phyloP scores from a whole-genome alignment of 2,113 vertebrate genomes.

The Oncorhynchus tshawytscha region DNA sequence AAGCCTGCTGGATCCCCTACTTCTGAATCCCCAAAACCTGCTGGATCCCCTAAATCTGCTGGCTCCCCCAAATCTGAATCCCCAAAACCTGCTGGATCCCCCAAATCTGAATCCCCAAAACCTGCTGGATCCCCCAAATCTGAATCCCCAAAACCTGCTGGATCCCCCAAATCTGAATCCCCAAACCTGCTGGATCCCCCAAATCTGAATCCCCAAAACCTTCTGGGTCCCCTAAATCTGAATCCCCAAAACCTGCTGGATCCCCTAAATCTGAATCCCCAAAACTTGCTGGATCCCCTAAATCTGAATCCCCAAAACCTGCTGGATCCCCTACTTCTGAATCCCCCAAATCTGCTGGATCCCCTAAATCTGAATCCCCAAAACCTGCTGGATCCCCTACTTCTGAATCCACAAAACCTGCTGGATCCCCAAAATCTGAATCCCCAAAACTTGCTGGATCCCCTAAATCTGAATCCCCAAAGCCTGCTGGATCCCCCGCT shows the following conservation, averaged over 20 bases:
- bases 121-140: conserved; percentile 13
- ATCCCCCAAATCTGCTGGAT: conserved; percentile 30
- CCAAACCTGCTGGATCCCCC: conserved; percentile 29
- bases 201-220: conserved; percentile 39
- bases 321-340: conserved; percentile 38
- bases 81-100: too few relatives aligned
- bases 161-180: conserved; percentile 49
- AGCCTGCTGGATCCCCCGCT: conserved; percentile 40
- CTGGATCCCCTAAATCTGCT: conserved; percentile 32
- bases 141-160: conserved; percentile 25
- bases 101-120: conserved; percentile 12
- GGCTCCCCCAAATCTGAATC: conserved; percentile 47
- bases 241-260: conserved; percentile 45
- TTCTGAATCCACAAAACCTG: conserved; percentile 42
- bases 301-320: conserved; percentile 34
- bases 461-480: conserved; percentile 28
- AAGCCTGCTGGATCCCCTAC: conserved; percentile 25
- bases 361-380: conserved; percentile 34
- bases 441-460: conserved; percentile 19
- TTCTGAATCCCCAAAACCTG: conserved; percentile 21
- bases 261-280: conserved; percentile 16
- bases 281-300: not conserved
- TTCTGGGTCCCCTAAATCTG: not conserved
- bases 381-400: conserved; percentile 43
- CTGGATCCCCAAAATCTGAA: conserved; percentile 27